These are phyloP conservation scores for Euleptes europaea DNA, from an alignment of 2,113 vertebrate genomes.

Conservation along the genomic window DNA sequence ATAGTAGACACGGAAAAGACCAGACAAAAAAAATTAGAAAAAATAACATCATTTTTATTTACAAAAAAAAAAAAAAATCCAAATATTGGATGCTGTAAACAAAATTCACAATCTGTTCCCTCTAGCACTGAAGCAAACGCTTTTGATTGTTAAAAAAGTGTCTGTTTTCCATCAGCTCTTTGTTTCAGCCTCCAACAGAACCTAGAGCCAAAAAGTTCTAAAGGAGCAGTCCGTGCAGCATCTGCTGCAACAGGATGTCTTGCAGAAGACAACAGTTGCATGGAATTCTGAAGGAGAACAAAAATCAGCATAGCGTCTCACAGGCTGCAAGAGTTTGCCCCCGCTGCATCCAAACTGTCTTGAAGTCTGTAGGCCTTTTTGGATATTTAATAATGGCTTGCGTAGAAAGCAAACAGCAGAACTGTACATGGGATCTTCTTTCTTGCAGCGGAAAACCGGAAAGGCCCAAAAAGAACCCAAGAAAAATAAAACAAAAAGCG, in stretches of 20 bases:
- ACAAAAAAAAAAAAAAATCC: slow-evolving; percentile 84
- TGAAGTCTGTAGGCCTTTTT: slow-evolving; percentile 63
- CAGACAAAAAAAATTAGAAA: slow-evolving; percentile 83
- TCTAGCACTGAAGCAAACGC: slow-evolving; percentile 70
- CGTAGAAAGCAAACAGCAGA: slow-evolving; percentile 72
- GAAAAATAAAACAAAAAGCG: slow-evolving; percentile 69
- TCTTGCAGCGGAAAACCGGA: slow-evolving; percentile 69
- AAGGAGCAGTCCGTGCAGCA: slow-evolving; percentile 75
- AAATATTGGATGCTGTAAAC: slow-evolving; percentile 91
- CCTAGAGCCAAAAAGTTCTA: slow-evolving; percentile 71
- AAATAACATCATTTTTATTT: slow-evolving; percentile 90
- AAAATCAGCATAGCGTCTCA: slow-evolving; percentile 68
- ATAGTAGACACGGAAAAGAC: slow-evolving; percentile 70
- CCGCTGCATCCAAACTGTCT: slow-evolving; percentile 61
- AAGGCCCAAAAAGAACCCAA: slow-evolving; percentile 60
- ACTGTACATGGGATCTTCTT: slow-evolving; percentile 69
- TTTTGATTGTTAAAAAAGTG: slow-evolving; percentile 58
- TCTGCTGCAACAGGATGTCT: slow-evolving; percentile 73
- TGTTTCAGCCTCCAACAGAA: slow-evolving; percentile 73
- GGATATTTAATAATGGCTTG: slow-evolving; percentile 66
- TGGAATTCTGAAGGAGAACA: slow-evolving; percentile 70
- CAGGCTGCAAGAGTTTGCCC: slow-evolving; percentile 67
- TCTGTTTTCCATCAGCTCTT: slow-evolving; percentile 76
- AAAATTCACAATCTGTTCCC: slow-evolving; percentile 87
- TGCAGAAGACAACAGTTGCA: slow-evolving; percentile 72